Conservation (phyloP, 2,888 invertebrate genomes). For the Brachyptera risi region DNA sequence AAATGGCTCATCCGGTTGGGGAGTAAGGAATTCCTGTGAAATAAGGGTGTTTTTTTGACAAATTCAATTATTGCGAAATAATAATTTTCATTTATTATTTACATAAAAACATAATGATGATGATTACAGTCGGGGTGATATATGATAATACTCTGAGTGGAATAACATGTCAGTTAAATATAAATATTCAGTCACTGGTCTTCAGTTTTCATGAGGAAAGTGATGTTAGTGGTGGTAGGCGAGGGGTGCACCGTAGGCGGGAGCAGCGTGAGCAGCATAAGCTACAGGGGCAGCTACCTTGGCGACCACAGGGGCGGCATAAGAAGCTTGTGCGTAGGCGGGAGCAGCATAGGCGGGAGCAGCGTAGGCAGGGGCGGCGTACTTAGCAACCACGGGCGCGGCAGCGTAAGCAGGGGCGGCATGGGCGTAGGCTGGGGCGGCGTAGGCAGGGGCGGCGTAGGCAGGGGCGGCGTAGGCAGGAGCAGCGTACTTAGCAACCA, state of each 20-base stretch:
- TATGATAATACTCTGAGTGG: neutral
- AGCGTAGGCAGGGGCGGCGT: slow-evolving; percentile 32
- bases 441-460: slow-evolving; percentile 27
- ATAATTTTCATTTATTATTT: slow-evolving; percentile 8
- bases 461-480: slow-evolving; percentile 33
- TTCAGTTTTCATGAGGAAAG: neutral
- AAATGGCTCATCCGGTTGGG: no score
- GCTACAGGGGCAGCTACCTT: no score
- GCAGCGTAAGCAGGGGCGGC: slow-evolving; percentile 34
- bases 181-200: neutral
- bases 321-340: slow-evolving; percentile 27
- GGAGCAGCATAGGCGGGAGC: slow-evolving; percentile 31
- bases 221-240: slow-evolving; percentile 23
- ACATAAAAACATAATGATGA: slow-evolving; percentile 9
- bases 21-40: no score
- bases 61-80: no score
- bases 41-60: no score
- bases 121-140: neutral
- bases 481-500: slow-evolving; percentile 30
- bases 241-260: slow-evolving; percentile 22
- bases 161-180: neutral
- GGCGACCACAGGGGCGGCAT: slow-evolving; percentile 26
- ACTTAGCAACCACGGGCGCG: no score
- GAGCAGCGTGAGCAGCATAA: slow-evolving; percentile 26
- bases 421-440: slow-evolving; percentile 27